Percentiles rank a stretch among this genome's conserved stretches.
Evolutionary conservation across 2,113 vertebrate species (phyloP).

Genomic region (Muntiacus muntjak): DNA sequence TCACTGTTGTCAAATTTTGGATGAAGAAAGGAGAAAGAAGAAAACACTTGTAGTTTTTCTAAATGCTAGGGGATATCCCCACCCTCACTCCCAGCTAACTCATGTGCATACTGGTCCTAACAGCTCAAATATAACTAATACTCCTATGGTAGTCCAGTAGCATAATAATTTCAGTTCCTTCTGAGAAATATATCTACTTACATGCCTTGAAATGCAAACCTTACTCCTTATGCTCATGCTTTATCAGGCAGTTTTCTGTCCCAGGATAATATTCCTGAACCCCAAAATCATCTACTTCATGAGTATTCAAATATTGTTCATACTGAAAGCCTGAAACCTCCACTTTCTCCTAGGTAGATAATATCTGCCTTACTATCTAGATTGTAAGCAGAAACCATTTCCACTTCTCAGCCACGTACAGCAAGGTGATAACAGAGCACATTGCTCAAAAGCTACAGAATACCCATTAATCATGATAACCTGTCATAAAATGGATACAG

Average conservation of each 20-base stretch:
- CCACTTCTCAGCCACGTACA: neutral
- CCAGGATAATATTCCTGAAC: neutral
- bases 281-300: neutral
- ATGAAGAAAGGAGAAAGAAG: neutral
- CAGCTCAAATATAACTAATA: neutral
- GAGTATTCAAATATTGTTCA: neutral
- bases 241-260: neutral
- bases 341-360: neutral
- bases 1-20: neutral
- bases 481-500: constrained; percentile 35
- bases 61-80: neutral
- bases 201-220: neutral
- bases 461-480: neutral
- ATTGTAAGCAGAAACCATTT: neutral
- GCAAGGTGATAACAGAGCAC: neutral
- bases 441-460: neutral
- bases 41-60: neutral
- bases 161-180: neutral
- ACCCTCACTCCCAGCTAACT: neutral
- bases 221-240: neutral
- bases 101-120: neutral
- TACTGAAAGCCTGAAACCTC: neutral
- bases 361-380: neutral
- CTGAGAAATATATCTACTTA: neutral
- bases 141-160: neutral